A percentile compares a stretch with the other conserved stretches of the same genome.
Evolutionary conservation across 2,113 vertebrate genomes (phyloP).

Genomic region (Tetraodon nigroviridis): DNA sequence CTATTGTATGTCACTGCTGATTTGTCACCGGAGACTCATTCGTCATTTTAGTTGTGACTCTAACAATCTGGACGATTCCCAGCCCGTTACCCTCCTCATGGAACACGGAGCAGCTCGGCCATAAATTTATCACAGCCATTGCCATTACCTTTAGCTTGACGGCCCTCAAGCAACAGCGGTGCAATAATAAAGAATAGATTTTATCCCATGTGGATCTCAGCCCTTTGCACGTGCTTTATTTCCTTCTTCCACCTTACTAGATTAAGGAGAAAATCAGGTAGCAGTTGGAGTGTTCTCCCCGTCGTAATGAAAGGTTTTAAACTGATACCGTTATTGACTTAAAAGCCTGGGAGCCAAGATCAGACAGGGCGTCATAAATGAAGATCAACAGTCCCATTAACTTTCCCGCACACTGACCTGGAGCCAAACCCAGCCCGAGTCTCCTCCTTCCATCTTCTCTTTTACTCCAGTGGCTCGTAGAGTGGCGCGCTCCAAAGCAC

Average conservation of each 20-base stretch:
- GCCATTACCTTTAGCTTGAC: constrained; percentile 70
- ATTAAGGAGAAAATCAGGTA: constrained; percentile 64
- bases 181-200: constrained; percentile 76
- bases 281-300: constrained; percentile 64
- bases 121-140: constrained; percentile 70
- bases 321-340: constrained; percentile 57
- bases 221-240: constrained; percentile 65
- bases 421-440: constrained; percentile 36
- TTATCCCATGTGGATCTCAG: constrained; percentile 65
- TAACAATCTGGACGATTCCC: constrained; percentile 61
- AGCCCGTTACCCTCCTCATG: constrained; percentile 52
- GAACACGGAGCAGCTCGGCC: constrained; percentile 50
- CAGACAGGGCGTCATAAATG: constrained; percentile 50
- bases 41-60: constrained; percentile 62
- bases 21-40: constrained; percentile 54
- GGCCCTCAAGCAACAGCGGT: constrained; percentile 64
- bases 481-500: too few species aligned
- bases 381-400: constrained; percentile 51
- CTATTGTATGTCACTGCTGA: constrained; percentile 56
- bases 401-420: constrained; percentile 33
- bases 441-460: constrained; percentile 27
- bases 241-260: constrained; percentile 62
- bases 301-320: constrained; percentile 62
- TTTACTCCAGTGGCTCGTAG: neutral
- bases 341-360: constrained; percentile 37